Conservation (phyloP, 2,888 invertebrate genomes). For the Punctoribates punctum region DNA sequence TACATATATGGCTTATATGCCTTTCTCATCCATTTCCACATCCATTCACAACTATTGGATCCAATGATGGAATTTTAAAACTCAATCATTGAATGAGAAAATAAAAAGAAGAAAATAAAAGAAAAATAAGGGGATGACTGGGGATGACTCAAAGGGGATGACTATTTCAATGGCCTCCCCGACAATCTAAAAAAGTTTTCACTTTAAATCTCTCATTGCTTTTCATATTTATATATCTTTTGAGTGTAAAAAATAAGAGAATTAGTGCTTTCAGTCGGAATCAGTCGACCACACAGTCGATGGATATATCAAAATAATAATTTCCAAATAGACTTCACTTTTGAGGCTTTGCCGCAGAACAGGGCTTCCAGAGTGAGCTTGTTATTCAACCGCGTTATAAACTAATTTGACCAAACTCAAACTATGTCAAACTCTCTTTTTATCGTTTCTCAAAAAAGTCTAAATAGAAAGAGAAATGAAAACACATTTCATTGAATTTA, state of each 20-base stretch:
- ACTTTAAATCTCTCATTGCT: neutral
- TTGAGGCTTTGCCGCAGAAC: no score
- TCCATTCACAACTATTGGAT: neutral
- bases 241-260: no score
- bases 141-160: constrained; percentile 8
- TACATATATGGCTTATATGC: neutral
- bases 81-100: constrained; percentile 11
- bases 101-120: neutral
- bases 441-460: no score
- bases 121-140: constrained; percentile 6
- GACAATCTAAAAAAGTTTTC: constrained; percentile 16
- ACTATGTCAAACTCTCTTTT: no score
- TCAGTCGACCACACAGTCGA: neutral
- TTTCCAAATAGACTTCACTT: no score
- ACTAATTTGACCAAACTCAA: no score
- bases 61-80: constrained; percentile 24
- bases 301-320: no score
- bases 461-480: no score
- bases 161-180: constrained; percentile 17
- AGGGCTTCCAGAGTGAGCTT: no score
- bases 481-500: no score
- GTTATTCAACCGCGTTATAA: no score
- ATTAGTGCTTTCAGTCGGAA: no score
- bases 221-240: constrained; percentile 4
- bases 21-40: neutral